Evolutionary conservation across 1,140 invertebrate genomes (phyloP).

Genomic region (Papilio polytes): DNA sequence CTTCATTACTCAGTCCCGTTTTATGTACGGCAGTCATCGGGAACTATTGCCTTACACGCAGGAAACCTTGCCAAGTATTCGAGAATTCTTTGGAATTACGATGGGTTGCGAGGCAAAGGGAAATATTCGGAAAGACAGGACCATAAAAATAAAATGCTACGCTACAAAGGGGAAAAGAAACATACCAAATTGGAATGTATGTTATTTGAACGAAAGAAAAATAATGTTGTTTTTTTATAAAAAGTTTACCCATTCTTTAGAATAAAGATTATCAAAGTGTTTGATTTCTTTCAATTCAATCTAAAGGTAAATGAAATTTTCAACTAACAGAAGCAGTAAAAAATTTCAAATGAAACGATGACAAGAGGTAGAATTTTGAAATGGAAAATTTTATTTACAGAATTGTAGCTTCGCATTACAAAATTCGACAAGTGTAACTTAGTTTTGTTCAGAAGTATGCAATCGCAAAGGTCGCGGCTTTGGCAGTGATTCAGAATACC

Average conservation of each 20-base stretch:
- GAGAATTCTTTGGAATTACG: constrained; percentile 64
- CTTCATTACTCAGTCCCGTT: constrained; percentile 53
- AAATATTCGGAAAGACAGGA: constrained; percentile 69
- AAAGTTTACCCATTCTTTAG: not conserved
- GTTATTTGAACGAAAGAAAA: constrained; percentile 48
- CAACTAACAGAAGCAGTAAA: too few relatives aligned
- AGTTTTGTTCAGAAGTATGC: constrained; percentile 18
- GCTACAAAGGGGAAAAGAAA: constrained; percentile 58
- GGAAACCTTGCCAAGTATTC: constrained; percentile 64
- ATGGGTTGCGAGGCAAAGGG: constrained; percentile 55
- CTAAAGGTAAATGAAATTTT: too few relatives aligned
- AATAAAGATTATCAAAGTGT: not conserved
- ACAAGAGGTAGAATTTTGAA: too few relatives aligned
- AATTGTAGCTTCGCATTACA: constrained; percentile 15
- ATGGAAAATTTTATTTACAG: not conserved
- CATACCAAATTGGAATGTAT: constrained; percentile 63
- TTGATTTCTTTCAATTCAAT: not conserved
- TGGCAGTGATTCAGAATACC: constrained; percentile 52
- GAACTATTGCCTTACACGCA: constrained; percentile 46
- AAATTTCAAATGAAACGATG: too few relatives aligned
- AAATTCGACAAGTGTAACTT: constrained; percentile 23
- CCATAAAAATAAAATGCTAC: constrained; percentile 72
- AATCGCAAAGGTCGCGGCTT: constrained; percentile 30
- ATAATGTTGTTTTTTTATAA: not conserved
- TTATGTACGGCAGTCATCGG: constrained; percentile 52